Base-by-base conservation (phyloP, 2,113 vertebrate genomes). In the Tamias sibiricus region DNA sequence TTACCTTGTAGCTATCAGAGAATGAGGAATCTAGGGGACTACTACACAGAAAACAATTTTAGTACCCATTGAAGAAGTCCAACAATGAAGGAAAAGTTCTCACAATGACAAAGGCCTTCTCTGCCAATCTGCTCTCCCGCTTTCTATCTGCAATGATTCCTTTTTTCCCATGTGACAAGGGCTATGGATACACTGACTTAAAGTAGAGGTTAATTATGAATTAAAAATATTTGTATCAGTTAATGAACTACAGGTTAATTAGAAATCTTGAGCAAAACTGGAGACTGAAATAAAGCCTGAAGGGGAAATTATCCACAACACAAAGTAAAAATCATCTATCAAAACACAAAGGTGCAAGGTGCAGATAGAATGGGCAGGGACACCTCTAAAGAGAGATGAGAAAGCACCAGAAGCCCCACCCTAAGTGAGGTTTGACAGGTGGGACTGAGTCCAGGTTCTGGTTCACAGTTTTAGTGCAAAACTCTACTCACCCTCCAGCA, bases 181-280 rank as follows among this genome's bases (percentile, higher is more conserved):
- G 19, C 17, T 22, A 1, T 32, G 32, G 20, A 77, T 75, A 80
- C 8, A 74, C 0, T 81, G 35, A 49, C 75, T 90, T 87, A 49
- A 91, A 47, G 32, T 32, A 62, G 40, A 26, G 28, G 16, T 82
- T 44, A 62, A 75, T 30, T 47, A 79, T 57, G 9, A 87, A 82
- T 57, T 68, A 52, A 86, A 89, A 90, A 66, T 42, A 42, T 57
- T 10, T 94, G 6, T 72, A 52, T 47, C 30, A 81, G 8, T 82
- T 71, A 96, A 52, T 30, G 49, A 59, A 64, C 30, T 62, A 32
- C 7, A 76, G 26, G 3, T 64, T 88, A 71, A 76, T 24, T 42
- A 68, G 95, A 95, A 76, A 42, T 75, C 26, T 52, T 68, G 22
- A 64, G 10, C 26, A 68, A 93, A 95, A 71, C 11, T 87, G 30